Evolutionary conservation across 2,888 invertebrate species (phyloP).

Genomic region (Hermaeophaga mercurialis): DNA sequence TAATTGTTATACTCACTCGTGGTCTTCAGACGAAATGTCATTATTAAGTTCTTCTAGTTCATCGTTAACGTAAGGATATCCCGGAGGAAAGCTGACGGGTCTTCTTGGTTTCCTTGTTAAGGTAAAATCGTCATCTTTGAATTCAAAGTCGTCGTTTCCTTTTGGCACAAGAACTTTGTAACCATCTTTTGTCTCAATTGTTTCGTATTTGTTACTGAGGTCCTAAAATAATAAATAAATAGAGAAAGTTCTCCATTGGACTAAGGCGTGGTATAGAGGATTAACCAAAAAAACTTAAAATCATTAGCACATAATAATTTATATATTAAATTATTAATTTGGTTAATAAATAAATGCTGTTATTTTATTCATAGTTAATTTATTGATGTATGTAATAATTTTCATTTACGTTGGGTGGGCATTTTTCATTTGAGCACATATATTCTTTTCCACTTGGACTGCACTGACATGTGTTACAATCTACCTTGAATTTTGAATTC

Average conservation of each 20-base stretch:
- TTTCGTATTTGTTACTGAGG: constrained; percentile 16
- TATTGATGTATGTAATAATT: no score
- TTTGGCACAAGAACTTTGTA: constrained; percentile 22
- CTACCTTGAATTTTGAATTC: constrained; percentile 44
- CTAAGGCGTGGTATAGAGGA: no score
- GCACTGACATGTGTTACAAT: constrained; percentile 61
- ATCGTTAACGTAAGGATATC: constrained; percentile 20
- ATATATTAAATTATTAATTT: no score
- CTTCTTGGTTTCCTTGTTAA: constrained; percentile 3
- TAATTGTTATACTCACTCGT: no score
- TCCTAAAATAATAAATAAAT: no score
- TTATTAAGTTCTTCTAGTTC: no score
- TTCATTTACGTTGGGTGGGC: constrained; percentile 42
- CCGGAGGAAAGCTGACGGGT: constrained; percentile 3
- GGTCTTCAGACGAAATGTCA: no score
- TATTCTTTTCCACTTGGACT: constrained; percentile 57
- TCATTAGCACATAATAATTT: no score
- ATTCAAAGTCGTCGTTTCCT: not conserved
- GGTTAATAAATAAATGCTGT: no score
- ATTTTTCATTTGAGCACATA: constrained; percentile 57
- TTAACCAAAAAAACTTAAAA: no score
- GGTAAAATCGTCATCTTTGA: constrained; percentile 5
- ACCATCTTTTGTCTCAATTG: constrained; percentile 20
- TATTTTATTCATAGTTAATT: no score
- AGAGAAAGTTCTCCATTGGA: no score